These are phyloP conservation scores for Anoplophora glabripennis DNA, from an alignment of 1,140 invertebrate species.

Conservation along the genomic window DNA sequence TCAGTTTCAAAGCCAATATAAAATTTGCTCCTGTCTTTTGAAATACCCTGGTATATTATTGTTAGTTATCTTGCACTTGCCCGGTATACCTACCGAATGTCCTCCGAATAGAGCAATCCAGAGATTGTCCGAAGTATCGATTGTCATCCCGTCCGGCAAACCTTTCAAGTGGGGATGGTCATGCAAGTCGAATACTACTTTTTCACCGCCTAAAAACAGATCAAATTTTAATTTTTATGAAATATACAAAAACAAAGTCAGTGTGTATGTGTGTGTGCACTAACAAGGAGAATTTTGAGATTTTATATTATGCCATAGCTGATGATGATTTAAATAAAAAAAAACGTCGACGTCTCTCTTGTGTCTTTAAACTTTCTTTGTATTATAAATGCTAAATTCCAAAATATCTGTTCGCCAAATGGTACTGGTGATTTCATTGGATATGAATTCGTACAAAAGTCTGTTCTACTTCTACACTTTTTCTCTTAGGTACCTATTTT, in stretches of 20 bases:
- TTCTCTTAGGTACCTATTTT: slow-evolving; percentile 45
- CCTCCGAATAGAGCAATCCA: slow-evolving; percentile 60
- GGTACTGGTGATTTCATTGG: too few species aligned
- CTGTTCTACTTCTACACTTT: too few species aligned
- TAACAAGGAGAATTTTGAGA: neutral
- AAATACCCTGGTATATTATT: neutral
- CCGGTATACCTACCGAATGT: slow-evolving; percentile 43
- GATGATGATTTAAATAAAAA: neutral
- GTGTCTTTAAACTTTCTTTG: too few species aligned
- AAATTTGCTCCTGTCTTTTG: neutral
- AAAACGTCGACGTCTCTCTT: too few species aligned
- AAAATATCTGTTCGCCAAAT: too few species aligned
- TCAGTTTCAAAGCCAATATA: too few species aligned
- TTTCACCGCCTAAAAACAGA: slow-evolving; percentile 13
- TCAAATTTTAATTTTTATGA: neutral
- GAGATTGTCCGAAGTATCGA: slow-evolving; percentile 60
- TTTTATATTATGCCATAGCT: neutral
- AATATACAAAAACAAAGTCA: neutral
- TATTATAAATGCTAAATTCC: too few species aligned
- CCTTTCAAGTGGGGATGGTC: slow-evolving; percentile 18
- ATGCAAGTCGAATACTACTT: slow-evolving; percentile 22
- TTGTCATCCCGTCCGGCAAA: slow-evolving; percentile 67
- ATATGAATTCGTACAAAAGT: too few species aligned
- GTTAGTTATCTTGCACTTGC: neutral
- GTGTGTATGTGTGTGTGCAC: too few species aligned